Base-by-base conservation (phyloP, 2,113 vertebrate species). In the Muntiacus reevesi region DNA sequence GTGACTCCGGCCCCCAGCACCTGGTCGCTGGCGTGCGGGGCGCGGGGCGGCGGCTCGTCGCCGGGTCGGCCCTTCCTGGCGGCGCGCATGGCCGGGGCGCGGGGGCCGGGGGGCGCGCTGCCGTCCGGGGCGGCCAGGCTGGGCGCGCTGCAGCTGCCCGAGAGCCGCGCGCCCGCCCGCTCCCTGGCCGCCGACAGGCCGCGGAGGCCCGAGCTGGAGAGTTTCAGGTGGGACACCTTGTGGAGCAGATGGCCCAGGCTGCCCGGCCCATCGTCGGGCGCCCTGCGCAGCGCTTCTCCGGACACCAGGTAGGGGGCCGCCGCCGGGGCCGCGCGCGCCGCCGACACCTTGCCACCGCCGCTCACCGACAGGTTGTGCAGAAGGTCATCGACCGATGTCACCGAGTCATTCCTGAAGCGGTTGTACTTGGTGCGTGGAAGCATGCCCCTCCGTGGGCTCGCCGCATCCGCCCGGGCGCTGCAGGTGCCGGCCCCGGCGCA, bases 361-460 rank as follows among this genome's bases (percentile, higher is more conserved):
- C 99, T 99, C 99, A 99, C 99, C 98, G 99, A 99, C 99, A 99
- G 99, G 99, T 99, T 99, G 99, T 99, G 99, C 98, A 99, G 99
- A 98, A 99, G 99, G 99, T 99, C 99, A 99, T 99, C 99, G 98
- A 99, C 99, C 96, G 99, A 99, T 98, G 99, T 99, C 99, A 99
- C 99, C 95, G 99, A 99, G 99, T 99, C 99, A 99, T 99, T 99
- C 99, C 99, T 99, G 99, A 99, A 99, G 99, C 99, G 99, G 99
- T 99, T 99, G 99, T 99, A 99, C 99, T 99, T 99, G 99, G 99
- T 99, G 99, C 99, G 99, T 99, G 99, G 99, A 99, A 99, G 99
- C 99, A 99, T 99, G 99, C 99, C 99, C 99, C 99, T 99, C 99
- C 99, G 99, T 99, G 99, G 99, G 98, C 98, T 99, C 98, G 99